Base-by-base conservation (phyloP, 2,113 vertebrate genomes). In the Pungitius pungitius region DNA sequence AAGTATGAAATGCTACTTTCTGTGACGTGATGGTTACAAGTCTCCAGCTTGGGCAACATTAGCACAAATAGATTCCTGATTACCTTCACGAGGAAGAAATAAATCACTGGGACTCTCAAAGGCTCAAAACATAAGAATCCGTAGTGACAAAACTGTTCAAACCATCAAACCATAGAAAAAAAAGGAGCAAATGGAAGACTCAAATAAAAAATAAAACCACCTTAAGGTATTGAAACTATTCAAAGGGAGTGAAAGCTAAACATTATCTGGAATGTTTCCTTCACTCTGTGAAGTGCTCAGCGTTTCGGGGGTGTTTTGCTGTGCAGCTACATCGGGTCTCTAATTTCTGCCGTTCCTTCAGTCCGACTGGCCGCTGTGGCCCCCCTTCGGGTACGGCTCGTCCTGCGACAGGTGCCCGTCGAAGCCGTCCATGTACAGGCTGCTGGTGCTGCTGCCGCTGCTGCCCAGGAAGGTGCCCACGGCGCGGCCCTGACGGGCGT, bases 401-500 rank as follows among this genome's bases (percentile, higher is more conserved):
- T 97, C 96, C 81, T 96, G 95, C 15, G 95, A 94, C 82, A 94
- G 86, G 55, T 95, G 96, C 54, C 95, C 96, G 8, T 99, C 98
- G 1, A 95, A 94, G 79, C 91, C 92, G 49, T 99, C 98, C 1
- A 96, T 95, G 71, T 97, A 97, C 0, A 97, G 94, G 88, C 91
- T 95, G 47, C 96, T 96, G 6, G 95, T 97, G 80, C 91, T 93
- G 90, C 90, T 97, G 72, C 90, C 88, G 49, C 92, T 91, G 75
- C 90, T 88, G 64, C 89, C 72, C 69, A 99, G 93, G 82, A 99
- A 99, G 18, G 96, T 97, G 37, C 96, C 96, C 49, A 99, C 97
- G 0, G 98, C 97, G 1, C 98, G 95, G 57, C 98, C 97, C 90
- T 99, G 98, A 4, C 97, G 96, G 43, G 97, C 98, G 0, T 99